Evolutionary conservation across 1,140 invertebrate genomes (phyloP).

Genomic region (Eueides isabella): DNA sequence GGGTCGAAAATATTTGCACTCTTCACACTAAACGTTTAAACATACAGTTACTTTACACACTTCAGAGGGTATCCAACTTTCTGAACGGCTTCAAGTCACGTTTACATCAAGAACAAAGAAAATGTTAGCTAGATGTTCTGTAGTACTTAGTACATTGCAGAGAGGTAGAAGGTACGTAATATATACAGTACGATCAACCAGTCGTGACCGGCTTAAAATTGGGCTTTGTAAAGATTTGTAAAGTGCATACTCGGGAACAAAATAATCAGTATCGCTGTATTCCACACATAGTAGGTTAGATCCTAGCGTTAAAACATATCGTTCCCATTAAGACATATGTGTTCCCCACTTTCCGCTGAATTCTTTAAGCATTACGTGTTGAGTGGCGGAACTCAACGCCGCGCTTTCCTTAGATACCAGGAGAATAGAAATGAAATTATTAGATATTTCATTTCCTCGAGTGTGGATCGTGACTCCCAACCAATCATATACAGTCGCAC

Average conservation of each 20-base stretch:
- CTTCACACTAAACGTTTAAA: neutral
- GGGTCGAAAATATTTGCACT: neutral
- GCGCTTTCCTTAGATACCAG: neutral
- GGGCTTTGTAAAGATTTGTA: too few relatives aligned
- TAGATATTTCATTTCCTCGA: too few relatives aligned
- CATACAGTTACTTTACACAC: neutral
- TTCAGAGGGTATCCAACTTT: slow-evolving; percentile 1
- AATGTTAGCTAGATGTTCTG: neutral
- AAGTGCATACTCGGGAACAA: too few relatives aligned
- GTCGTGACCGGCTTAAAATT: too few relatives aligned
- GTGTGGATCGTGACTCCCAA: too few relatives aligned
- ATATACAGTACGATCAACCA: too few relatives aligned
- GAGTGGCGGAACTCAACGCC: neutral
- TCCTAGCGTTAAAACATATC: too few relatives aligned
- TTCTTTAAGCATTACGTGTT: neutral
- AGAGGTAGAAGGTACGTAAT: too few relatives aligned
- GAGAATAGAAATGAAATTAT: neutral
- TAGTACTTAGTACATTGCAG: neutral
- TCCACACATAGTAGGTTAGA: too few relatives aligned
- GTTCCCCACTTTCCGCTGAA: neutral
- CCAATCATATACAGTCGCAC: too few relatives aligned
- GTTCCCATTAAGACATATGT: neutral
- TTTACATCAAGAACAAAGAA: neutral
- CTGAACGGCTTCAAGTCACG: neutral
- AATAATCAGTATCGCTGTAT: too few relatives aligned